Conservation (phyloP, 2,888 invertebrate genomes). For the Urechis unicinctus region DNA sequence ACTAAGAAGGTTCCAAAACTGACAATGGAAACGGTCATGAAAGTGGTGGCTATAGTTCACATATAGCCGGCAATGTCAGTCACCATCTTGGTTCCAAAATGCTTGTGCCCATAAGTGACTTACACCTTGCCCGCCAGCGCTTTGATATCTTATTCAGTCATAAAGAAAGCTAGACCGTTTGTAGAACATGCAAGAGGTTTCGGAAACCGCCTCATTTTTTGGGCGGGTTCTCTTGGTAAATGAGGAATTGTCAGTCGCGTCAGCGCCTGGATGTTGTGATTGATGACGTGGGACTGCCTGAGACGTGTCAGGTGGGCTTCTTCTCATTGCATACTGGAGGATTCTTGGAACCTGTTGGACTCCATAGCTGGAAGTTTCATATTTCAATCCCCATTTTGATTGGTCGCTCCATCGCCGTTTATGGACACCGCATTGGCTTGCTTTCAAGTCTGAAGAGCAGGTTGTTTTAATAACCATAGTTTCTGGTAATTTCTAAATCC, state of each 20-base stretch:
- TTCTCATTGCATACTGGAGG: constrained; percentile 11
- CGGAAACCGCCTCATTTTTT: constrained; percentile 11
- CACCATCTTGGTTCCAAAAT: constrained; percentile 8
- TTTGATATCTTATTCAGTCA: constrained; percentile 9
- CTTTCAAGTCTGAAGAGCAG: too few species aligned
- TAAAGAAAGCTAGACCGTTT: constrained; percentile 6
- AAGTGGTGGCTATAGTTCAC: constrained; percentile 3
- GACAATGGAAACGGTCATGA: constrained; percentile 4
- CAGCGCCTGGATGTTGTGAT: constrained; percentile 16
- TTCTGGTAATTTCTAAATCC: too few species aligned
- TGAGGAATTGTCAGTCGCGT: constrained; percentile 13
- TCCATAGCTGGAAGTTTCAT: constrained; percentile 2
- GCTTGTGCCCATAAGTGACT: constrained; percentile 10
- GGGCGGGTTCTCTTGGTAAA: constrained; percentile 9
- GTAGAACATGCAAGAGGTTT: constrained; percentile 11
- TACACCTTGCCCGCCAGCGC: constrained; percentile 13
- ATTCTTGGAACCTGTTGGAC: constrained; percentile 6
- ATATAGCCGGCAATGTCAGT: constrained; percentile 9
- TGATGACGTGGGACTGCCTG: constrained; percentile 10
- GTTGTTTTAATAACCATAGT: too few species aligned
- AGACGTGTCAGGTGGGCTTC: constrained; percentile 6
- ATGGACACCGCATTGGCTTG: too few species aligned
- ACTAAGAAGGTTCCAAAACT: background rate
- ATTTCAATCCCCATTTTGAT: constrained; percentile 5
- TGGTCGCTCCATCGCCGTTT: constrained; percentile 2